phyloP scores from a whole-genome alignment of 1,140 invertebrate genomes.

The Tetramorium alpestre region DNA sequence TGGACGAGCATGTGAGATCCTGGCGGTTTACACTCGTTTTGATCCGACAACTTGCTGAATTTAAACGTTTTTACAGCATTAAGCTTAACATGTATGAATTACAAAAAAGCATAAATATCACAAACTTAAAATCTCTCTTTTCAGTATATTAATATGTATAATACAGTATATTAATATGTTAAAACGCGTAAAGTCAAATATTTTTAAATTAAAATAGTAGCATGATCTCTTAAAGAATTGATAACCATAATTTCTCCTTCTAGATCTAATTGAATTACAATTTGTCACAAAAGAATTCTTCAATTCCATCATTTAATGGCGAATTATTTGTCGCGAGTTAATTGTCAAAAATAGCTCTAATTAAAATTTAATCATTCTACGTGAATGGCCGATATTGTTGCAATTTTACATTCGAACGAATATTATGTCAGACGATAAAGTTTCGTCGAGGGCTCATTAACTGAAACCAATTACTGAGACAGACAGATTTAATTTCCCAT shows the following conservation, averaged over 20 bases:
- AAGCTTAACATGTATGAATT: neutral
- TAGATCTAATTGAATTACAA: neutral
- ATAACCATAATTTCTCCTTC: neutral
- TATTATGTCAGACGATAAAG: slow-evolving; percentile 38
- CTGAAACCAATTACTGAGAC: slow-evolving; percentile 53
- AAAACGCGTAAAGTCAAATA: neutral
- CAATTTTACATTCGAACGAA: slow-evolving; percentile 26
- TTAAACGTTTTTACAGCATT: neutral
- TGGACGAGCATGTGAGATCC: neutral
- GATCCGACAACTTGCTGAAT: slow-evolving; percentile 24
- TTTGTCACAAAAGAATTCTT: neutral
- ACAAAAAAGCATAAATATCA: neutral
- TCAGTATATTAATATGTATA: neutral
- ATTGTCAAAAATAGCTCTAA: slow-evolving; percentile 8
- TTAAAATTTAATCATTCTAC: slow-evolving; percentile 39
- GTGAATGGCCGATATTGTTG: slow-evolving; percentile 3
- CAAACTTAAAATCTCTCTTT: neutral
- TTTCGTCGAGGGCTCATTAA: slow-evolving; percentile 43
- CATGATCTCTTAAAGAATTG: neutral
- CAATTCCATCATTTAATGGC: neutral
- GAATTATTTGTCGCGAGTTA: too few relatives aligned
- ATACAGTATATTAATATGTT: neutral
- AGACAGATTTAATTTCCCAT: slow-evolving; percentile 46
- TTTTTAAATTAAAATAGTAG: neutral
- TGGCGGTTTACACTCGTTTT: slow-evolving; percentile 5